Conservation (phyloP, 2,113 vertebrate genomes). For the Chaetorhynchus papuensis region DNA sequence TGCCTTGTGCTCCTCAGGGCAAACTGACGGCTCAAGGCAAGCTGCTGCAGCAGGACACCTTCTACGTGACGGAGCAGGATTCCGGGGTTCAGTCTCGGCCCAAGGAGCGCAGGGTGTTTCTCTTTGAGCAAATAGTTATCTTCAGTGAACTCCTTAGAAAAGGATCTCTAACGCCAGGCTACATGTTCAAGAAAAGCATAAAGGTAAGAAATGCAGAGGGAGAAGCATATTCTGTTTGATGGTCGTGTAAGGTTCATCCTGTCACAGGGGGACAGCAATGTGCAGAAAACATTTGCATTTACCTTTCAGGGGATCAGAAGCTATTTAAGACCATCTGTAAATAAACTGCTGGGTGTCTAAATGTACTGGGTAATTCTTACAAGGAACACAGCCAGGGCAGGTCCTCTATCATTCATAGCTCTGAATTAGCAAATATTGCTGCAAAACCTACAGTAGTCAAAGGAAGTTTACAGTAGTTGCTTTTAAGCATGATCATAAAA, state of each 20-base stretch:
- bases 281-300: not conserved
- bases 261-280: not conserved
- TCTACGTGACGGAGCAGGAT: slow-evolving; percentile 94
- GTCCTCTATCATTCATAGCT: not conserved
- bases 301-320: not conserved
- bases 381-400: not conserved
- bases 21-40: slow-evolving; percentile 95
- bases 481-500: not conserved
- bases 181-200: slow-evolving; percentile 96
- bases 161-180: slow-evolving; percentile 91
- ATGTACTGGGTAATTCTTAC: not conserved
- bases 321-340: not conserved
- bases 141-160: slow-evolving; percentile 96
- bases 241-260: not conserved
- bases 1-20: slow-evolving; percentile 73
- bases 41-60: slow-evolving; percentile 96
- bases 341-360: not conserved
- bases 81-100: slow-evolving; percentile 88
- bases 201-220: slow-evolving; percentile 76
- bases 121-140: slow-evolving; percentile 98
- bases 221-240: not conserved
- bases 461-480: not conserved
- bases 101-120: slow-evolving; percentile 94
- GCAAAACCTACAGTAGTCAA: not conserved
- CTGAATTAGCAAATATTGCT: not conserved